phyloP scores from a whole-genome alignment of 2,797 vertebrate species.

The Pangasius mekongensis region DNA sequence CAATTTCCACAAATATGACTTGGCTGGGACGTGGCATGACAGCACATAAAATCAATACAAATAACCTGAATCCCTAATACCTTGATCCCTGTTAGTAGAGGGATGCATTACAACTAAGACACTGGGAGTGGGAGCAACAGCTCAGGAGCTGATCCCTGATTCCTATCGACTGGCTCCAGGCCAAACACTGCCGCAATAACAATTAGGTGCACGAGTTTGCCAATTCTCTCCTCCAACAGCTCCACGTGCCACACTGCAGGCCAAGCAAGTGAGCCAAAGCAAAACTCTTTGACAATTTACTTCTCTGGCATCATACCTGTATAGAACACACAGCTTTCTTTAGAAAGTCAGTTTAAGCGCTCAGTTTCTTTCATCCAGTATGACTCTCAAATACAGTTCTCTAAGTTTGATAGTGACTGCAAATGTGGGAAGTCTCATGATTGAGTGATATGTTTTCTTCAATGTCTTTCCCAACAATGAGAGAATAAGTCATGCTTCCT shows the following conservation, averaged over 20 bases:
- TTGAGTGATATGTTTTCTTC: conserved; percentile 69
- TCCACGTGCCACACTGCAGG: conserved; percentile 55
- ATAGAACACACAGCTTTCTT: conserved; percentile 62
- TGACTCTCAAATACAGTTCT: not conserved
- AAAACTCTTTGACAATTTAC: conserved; percentile 71
- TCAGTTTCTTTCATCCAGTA: not conserved
- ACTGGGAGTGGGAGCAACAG: conserved; percentile 76
- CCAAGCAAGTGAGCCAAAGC: conserved; percentile 62
- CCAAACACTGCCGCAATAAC: conserved; percentile 82
- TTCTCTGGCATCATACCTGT: conserved; percentile 39
- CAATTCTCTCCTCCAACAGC: conserved; percentile 69
- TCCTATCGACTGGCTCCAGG: conserved; percentile 85
- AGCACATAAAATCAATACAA: conserved; percentile 99
- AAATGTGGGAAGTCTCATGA: conserved; percentile 54
- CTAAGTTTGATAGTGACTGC: conserved; percentile 8
- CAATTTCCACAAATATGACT: conserved; percentile 97
- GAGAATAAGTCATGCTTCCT: conserved; percentile 62
- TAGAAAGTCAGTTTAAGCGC: conserved; percentile 66
- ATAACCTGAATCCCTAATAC: conserved; percentile 99
- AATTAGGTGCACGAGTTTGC: conserved; percentile 80
- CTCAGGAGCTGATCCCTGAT: conserved; percentile 74
- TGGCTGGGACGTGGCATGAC: conserved; percentile 88
- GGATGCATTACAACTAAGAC: conserved; percentile 90
- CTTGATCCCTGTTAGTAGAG: conserved; percentile 96
- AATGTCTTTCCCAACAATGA: conserved; percentile 49